A percentile compares a stretch with the other conserved stretches of the same genome.
phyloP scores from a whole-genome alignment of 2,113 vertebrate species.

The Rhagologus leucostigma region DNA sequence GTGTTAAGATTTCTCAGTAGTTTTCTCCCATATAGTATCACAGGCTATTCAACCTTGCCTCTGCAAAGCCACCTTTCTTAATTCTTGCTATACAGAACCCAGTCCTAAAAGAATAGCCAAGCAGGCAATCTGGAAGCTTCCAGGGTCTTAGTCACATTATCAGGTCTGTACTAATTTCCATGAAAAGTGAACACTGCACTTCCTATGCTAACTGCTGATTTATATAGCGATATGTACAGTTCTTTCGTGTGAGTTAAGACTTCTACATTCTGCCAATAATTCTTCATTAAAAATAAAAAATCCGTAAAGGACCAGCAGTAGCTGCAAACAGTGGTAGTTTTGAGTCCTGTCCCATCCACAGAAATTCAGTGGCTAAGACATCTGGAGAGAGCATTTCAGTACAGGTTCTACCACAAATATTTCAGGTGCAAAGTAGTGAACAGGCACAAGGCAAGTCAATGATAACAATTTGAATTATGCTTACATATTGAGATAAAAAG shows the following conservation, averaged over 20 bases:
- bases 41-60: background rate
- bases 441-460: background rate
- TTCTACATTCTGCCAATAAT: background rate
- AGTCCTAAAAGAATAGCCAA: background rate
- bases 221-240: background rate
- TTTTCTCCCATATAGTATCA: background rate
- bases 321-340: background rate
- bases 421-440: background rate
- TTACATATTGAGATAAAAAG: background rate
- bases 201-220: background rate
- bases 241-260: background rate
- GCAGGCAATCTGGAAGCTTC: background rate
- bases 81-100: background rate
- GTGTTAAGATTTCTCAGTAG: background rate
- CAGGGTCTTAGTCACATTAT: background rate
- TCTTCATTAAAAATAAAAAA: background rate
- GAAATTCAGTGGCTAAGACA: background rate
- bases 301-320: background rate
- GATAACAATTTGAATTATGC: background rate
- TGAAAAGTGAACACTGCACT: background rate
- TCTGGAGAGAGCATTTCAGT: background rate
- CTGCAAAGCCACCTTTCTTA: background rate
- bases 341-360: rapidly evolving
- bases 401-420: background rate
- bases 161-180: background rate